Percentiles rank a stretch among this genome's conserved stretches.
Evolutionary conservation across 2,888 invertebrate genomes (phyloP).

Genomic region (Idaea biselata): DNA sequence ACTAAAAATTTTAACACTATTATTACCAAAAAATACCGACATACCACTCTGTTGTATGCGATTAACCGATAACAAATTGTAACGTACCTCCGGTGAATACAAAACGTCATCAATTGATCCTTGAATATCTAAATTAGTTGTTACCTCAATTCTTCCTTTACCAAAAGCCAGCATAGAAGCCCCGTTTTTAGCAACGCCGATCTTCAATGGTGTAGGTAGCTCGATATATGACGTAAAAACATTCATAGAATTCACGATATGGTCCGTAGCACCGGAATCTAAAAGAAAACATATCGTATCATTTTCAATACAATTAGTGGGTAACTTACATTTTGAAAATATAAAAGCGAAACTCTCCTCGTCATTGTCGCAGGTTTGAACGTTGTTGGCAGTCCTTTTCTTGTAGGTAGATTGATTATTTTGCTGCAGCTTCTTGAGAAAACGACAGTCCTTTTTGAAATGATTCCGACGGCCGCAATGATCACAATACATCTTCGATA

Average conservation of each 20-base stretch:
- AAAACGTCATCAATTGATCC: conserved; percentile 11
- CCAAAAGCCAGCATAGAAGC: conserved; percentile 7
- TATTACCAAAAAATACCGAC: conserved; percentile 9
- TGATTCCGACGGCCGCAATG: conserved; percentile 6
- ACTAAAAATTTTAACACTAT: conserved; percentile 5
- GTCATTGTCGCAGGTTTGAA: conserved; percentile 1
- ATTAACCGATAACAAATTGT: conserved; percentile 11
- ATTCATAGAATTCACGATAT: conserved; percentile 7
- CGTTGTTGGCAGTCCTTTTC: neutral
- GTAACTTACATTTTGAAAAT: conserved; percentile 6
- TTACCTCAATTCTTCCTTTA: conserved; percentile 12
- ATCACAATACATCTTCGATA: conserved; percentile 4
- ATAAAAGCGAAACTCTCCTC: conserved; percentile 7
- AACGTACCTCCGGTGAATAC: conserved; percentile 9
- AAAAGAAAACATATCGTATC: conserved; percentile 2
- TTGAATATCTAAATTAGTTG: conserved; percentile 10
- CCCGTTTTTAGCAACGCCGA: conserved; percentile 10
- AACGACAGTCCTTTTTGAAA: conserved; percentile 10
- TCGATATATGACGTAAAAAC: conserved; percentile 7
- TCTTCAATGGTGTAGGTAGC: conserved; percentile 12
- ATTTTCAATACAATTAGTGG: neutral
- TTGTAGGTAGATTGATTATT: neutral
- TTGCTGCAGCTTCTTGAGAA: conserved; percentile 4
- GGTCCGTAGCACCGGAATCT: conserved; percentile 8
- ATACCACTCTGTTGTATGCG: conserved; percentile 9